phyloP scores from a whole-genome alignment of 2,797 vertebrate species.

The Melopsittacus undulatus region DNA sequence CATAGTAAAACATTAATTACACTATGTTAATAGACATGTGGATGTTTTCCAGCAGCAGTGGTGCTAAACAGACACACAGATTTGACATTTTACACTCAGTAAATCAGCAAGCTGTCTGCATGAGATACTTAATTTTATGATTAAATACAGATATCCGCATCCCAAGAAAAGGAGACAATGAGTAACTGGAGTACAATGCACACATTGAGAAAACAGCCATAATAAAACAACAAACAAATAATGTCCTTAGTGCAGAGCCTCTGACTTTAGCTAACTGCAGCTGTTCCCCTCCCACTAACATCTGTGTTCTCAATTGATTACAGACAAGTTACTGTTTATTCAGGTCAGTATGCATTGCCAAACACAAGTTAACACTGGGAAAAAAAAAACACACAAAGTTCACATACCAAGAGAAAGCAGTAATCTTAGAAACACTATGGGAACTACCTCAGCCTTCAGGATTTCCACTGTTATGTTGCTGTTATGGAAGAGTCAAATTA shows the following conservation, averaged over 20 bases:
- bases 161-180: accelerated
- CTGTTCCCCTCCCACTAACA: neutral
- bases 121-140: neutral
- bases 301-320: neutral
- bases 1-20: neutral
- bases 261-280: neutral
- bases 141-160: neutral
- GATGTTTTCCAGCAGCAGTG: neutral
- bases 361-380: neutral
- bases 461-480: neutral
- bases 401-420: neutral
- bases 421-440: neutral
- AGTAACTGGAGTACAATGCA: neutral
- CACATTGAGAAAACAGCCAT: neutral
- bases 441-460: neutral
- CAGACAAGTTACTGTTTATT: neutral
- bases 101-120: neutral
- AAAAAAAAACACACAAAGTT: neutral
- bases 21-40: neutral
- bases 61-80: neutral
- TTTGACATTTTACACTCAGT: neutral
- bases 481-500: neutral
- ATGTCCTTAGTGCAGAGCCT: neutral
- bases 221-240: neutral
- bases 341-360: neutral